Percentiles rank a stretch among this genome's conserved stretches.
Evolutionary conservation across 2,888 invertebrate species (phyloP).

Genomic region (Meliscaeva auricollis): DNA sequence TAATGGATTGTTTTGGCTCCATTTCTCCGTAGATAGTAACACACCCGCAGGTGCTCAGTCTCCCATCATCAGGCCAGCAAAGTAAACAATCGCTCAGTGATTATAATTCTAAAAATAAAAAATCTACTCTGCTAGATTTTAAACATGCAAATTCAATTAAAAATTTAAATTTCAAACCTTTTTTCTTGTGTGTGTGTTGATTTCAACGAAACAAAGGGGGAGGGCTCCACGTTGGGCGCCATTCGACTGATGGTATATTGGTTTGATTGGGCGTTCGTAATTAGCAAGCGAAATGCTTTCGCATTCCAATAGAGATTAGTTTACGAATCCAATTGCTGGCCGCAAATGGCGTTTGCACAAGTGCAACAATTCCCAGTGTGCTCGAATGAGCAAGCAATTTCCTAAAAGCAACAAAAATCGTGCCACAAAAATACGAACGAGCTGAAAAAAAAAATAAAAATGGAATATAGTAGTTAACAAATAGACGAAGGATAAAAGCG

Average conservation of each 20-base stretch:
- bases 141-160: conserved; percentile 75
- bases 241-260: conserved; percentile 9
- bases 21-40: background rate
- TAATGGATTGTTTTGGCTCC: conserved; percentile 37
- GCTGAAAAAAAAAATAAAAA: conserved; percentile 27
- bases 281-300: conserved; percentile 66
- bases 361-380: conserved; percentile 82
- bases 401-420: conserved; percentile 72
- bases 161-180: conserved; percentile 67
- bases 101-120: conserved; percentile 44
- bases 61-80: conserved; percentile 52
- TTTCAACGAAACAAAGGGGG: background rate
- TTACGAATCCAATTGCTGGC: conserved; percentile 73
- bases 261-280: conserved; percentile 67
- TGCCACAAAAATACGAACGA: conserved; percentile 31
- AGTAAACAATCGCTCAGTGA: conserved; percentile 55
- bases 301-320: conserved; percentile 74
- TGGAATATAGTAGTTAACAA: conserved; percentile 41
- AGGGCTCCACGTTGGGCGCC: conserved; percentile 25
- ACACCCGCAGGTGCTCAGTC: conserved; percentile 62
- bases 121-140: conserved; percentile 36
- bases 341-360: conserved; percentile 81
- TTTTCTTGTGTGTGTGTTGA: conserved; percentile 5
- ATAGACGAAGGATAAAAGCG: conserved; percentile 71
- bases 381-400: conserved; percentile 70